Evolutionary conservation across 2,797 vertebrate genomes (phyloP).

Genomic region (Arremon brunneinucha): DNA sequence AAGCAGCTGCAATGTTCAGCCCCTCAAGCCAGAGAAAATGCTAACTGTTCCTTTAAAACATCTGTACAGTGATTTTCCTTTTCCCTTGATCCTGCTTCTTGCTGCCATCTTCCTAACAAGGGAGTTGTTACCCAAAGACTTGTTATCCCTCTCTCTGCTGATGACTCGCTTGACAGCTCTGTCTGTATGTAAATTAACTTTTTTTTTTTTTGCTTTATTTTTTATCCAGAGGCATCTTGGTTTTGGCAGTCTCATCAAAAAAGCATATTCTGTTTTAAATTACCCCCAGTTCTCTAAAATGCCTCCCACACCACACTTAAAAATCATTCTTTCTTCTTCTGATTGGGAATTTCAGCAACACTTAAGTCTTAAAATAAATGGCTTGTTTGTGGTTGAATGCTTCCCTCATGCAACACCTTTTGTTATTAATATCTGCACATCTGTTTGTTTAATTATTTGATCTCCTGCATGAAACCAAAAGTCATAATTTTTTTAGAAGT

Average conservation of each 20-base stretch:
- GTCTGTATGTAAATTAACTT: constrained; percentile 73
- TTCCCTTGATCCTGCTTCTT: constrained; percentile 41
- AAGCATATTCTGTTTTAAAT: constrained; percentile 71
- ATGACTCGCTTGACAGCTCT: constrained; percentile 67
- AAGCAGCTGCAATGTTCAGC: neutral
- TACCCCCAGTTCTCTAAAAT: constrained; percentile 63
- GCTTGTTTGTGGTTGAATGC: constrained; percentile 64
- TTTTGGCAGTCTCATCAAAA: constrained; percentile 74
- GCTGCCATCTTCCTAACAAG: constrained; percentile 64
- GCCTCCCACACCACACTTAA: constrained; percentile 55
- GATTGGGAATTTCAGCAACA: constrained; percentile 62
- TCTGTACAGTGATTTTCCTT: constrained; percentile 30
- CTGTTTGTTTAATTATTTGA: constrained; percentile 63
- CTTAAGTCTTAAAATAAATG: constrained; percentile 69
- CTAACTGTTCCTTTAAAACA: constrained; percentile 57
- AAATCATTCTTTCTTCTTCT: constrained; percentile 64
- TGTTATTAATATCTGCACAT: constrained; percentile 62
- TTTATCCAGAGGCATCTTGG: constrained; percentile 58
- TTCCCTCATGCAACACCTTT: constrained; percentile 23
- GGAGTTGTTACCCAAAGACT: constrained; percentile 67
- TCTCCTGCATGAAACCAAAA: constrained; percentile 10
- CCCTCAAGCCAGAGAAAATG: constrained; percentile 7
- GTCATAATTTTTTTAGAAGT: constrained; percentile 27
- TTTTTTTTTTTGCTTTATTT: constrained; percentile 21
- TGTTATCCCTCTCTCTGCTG: constrained; percentile 68